Percentiles rank a stretch among this genome's conserved stretches.
phyloP scores from a whole-genome alignment of 2,797 vertebrate genomes.

The Rhinogobio ventralis region DNA sequence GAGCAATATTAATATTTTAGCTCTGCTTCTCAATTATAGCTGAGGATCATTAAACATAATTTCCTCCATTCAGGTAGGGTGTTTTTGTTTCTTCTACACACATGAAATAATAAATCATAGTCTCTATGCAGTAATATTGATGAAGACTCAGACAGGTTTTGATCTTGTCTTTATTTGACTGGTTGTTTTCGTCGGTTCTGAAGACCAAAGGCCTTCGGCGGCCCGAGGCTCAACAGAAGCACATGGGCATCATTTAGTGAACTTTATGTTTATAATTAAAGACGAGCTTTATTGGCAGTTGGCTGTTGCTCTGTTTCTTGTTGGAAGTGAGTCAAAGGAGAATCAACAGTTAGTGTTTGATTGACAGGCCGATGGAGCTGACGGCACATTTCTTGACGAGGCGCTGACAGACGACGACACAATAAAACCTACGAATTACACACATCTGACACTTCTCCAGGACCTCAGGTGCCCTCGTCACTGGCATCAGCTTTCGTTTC shows the following conservation, averaged over 20 bases:
- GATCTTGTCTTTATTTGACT: background rate
- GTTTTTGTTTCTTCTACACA: background rate
- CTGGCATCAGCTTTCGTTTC: background rate
- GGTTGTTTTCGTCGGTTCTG: background rate
- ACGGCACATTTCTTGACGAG: constrained; percentile 61
- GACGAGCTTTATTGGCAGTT: constrained; percentile 68
- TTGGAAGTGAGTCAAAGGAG: constrained; percentile 69
- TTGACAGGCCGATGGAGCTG: constrained; percentile 63
- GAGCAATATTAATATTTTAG: background rate
- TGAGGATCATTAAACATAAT: constrained; percentile 4
- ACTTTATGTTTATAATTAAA: constrained; percentile 56
- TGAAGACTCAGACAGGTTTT: constrained; percentile 20
- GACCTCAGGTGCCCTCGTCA: constrained; percentile 22
- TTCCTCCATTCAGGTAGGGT: background rate
- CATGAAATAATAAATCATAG: background rate
- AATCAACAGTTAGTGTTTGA: constrained; percentile 66
- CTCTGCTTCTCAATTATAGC: background rate
- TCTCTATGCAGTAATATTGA: background rate
- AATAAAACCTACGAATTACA: constrained; percentile 48
- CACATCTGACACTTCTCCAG: background rate
- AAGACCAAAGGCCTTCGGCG: constrained; percentile 26
- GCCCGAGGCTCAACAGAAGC: constrained; percentile 59
- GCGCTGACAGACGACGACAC: constrained; percentile 53
- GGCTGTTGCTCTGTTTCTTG: constrained; percentile 57
- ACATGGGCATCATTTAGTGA: constrained; percentile 33